Conservation (phyloP, 1,140 invertebrate species). For the Drosophila pallidifrons region DNA sequence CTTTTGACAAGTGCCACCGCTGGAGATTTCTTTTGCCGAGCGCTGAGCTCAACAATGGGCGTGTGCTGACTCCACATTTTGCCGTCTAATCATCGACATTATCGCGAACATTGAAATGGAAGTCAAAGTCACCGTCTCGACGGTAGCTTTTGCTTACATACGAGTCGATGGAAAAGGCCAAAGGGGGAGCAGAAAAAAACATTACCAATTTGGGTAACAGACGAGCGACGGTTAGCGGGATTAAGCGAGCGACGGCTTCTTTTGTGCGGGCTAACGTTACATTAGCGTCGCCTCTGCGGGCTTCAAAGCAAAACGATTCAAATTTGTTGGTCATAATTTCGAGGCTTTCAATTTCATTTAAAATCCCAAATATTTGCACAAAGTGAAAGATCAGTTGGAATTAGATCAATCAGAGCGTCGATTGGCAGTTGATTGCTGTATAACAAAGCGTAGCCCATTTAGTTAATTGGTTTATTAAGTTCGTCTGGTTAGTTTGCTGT, state of each 20-base stretch:
- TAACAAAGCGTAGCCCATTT: constrained; percentile 25
- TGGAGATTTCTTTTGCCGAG: constrained; percentile 49
- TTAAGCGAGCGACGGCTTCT: neutral
- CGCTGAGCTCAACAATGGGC: constrained; percentile 47
- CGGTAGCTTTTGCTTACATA: constrained; percentile 53
- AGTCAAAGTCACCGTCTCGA: constrained; percentile 63
- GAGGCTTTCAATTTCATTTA: constrained; percentile 41
- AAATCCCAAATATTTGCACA: constrained; percentile 57
- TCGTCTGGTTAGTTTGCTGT: neutral
- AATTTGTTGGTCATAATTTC: constrained; percentile 31
- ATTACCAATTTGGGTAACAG: constrained; percentile 44
- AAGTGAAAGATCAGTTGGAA: constrained; percentile 56
- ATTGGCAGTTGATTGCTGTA: constrained; percentile 11
- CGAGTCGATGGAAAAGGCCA: constrained; percentile 22
- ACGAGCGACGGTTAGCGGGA: constrained; percentile 11
- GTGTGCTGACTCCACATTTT: constrained; percentile 63
- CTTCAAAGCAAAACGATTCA: neutral
- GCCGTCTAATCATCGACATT: constrained; percentile 75
- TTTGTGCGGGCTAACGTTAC: constrained; percentile 43
- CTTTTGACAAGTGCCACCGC: constrained; percentile 69
- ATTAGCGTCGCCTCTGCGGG: constrained; percentile 35
- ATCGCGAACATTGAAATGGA: constrained; percentile 76
- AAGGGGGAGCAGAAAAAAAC: constrained; percentile 29
- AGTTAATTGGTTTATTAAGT: constrained; percentile 45
- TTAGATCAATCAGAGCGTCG: constrained; percentile 17